Evolutionary conservation across 2,888 invertebrate species (phyloP), one percentile per base, ranked within the genome.

Genomic region (Lasioglossum malachurum): DNA sequence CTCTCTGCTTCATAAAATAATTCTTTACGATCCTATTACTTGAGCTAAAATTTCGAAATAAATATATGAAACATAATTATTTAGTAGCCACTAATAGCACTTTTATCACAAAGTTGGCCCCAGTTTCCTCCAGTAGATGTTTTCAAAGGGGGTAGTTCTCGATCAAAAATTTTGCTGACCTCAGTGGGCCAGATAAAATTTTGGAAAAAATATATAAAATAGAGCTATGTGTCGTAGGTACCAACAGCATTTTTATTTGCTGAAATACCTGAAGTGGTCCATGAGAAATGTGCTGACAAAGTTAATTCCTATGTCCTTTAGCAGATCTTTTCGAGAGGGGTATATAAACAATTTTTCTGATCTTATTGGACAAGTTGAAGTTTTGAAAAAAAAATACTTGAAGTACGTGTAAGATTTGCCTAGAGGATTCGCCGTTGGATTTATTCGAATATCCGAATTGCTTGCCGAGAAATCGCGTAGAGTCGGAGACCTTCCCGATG

Each of bases 401-500:
- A 27, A 4, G 12, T 60, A 14, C 4, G 14, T 14, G 2, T 16
- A 14, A 12, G 4, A 2, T 60, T 27, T 16, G 0, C 4, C 16
- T 31, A 31, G 5, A 31, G 5, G 14, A 60, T 60, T 27, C 60
- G 4, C 27, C 27, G 16, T 60, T 16, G 60, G 60, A 14, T 5
- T 14, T 14, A 4, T 60, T 60, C 64, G 57, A n/a, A 57, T 72
- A 71, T 4, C 49, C 14, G 38, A 71, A 60, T 5, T 14, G 27
- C 5, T 27, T 4, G 60, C 27, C 60, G 60, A 31, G 60, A 27
- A 31, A 16, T 60, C 60, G 27, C 60, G 14, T 14, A 16, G 16
- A 60, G 60, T 60, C 27, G 14, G 60, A 16, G 27, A 31, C 53
- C 69, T 76, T 35, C 71, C 74, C 64, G 80, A 72, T 72, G 64